Evolutionary conservation across 2,113 vertebrate genomes (phyloP).

Genomic region (Phyllostomus discolor): DNA sequence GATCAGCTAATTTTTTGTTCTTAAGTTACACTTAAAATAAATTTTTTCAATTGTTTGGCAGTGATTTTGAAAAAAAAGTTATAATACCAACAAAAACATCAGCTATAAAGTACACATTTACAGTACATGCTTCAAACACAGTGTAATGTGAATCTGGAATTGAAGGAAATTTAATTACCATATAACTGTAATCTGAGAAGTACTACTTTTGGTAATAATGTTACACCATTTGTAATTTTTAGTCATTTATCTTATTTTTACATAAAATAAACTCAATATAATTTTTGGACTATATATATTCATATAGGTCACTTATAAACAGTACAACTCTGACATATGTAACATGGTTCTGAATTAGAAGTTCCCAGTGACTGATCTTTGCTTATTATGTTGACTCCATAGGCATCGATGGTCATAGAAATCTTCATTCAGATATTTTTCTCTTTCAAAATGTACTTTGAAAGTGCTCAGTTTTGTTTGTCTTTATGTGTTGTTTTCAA

Average conservation of each 20-base stretch:
- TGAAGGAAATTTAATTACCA: neutral
- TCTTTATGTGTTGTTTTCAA: neutral
- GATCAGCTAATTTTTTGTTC: neutral
- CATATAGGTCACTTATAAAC: neutral
- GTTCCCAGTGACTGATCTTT: neutral
- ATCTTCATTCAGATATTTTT: neutral
- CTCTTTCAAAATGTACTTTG: neutral
- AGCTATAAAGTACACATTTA: neutral
- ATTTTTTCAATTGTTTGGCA: neutral
- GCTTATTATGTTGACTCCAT: neutral
- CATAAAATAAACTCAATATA: neutral
- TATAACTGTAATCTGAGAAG: neutral
- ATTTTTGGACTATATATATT: neutral
- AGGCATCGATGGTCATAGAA: neutral
- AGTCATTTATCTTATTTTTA: neutral
- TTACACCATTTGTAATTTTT: neutral
- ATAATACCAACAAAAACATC: neutral
- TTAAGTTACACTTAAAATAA: neutral
- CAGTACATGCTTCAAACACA: neutral
- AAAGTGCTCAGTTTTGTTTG: neutral
- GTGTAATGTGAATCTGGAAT: neutral
- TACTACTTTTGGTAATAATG: neutral
- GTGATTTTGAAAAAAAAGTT: neutral
- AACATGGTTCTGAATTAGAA: neutral
- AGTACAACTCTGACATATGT: neutral